These are phyloP conservation scores for Argentina silus DNA, from an alignment of 2,797 vertebrate species.

Conservation along the genomic window DNA sequence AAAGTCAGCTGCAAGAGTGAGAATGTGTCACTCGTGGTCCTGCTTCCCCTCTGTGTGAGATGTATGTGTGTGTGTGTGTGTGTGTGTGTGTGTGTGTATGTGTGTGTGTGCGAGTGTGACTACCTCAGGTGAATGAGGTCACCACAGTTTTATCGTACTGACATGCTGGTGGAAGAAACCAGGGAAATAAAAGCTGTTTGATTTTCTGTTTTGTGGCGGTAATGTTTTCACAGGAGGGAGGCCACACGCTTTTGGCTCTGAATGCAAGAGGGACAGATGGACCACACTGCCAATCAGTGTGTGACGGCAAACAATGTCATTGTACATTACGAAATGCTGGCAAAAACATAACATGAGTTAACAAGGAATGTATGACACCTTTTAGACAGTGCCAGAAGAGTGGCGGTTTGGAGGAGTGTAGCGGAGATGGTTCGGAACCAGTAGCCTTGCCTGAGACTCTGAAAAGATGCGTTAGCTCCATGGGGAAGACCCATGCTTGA, in stretches of 20 bases:
- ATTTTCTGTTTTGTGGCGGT: constrained; percentile 29
- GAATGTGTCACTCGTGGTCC: constrained; percentile 10
- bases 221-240: constrained; percentile 52
- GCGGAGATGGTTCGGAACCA: too few relatives aligned
- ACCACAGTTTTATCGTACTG: constrained; percentile 34
- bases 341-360: constrained; percentile 25
- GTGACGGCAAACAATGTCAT: constrained; percentile 38
- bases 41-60: background rate
- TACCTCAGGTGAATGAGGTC: constrained; percentile 18
- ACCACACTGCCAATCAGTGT: constrained; percentile 21
- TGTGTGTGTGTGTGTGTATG: background rate
- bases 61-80: background rate
- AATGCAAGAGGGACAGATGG: constrained; percentile 47
- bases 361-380: constrained; percentile 22
- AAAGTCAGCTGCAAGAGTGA: constrained; percentile 22
- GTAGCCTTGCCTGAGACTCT: too few relatives aligned
- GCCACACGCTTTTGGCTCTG: constrained; percentile 26
- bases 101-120: background rate
- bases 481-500: too few relatives aligned
- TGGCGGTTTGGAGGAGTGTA: too few relatives aligned
- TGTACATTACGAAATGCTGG: constrained; percentile 23
- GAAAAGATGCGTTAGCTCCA: too few relatives aligned
- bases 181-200: constrained; percentile 36
- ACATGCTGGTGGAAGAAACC: constrained; percentile 38
- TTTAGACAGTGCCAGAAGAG: background rate